Base-by-base conservation (phyloP, 1,140 invertebrate genomes). In the Daktulosphaira vitifoliae region DNA sequence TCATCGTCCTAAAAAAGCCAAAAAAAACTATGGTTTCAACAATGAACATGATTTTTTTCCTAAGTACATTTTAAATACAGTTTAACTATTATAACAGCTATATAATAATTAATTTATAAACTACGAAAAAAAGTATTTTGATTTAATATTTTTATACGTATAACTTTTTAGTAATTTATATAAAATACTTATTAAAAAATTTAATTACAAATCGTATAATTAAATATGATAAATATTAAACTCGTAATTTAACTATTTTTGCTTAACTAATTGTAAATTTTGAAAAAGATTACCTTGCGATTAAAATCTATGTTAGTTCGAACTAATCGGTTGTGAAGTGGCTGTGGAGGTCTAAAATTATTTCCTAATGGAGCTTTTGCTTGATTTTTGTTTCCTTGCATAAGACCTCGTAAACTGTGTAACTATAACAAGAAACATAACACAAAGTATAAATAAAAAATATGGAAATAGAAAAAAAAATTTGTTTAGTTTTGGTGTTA, bases 261-360 rank as follows among this genome's bases (percentile, higher is more conserved):
- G 29, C 29, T 11, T 33, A 33, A 33, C 5, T 33, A 33, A 11
- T 33, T 33, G n/a, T n/a, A n/a, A n/a, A n/a, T n/a, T n/a, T n/a
- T n/a, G n/a, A n/a, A 33, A 33, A 6, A 33, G 44, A 76, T 80
- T 82, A 88, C 82, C 80, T 85, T 81, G 78, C 82, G 83, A 71
- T 85, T 86, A 76, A 96, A 95, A 77, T 96, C 90, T 74, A 97
- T 96, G 78, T 96, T 96, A 54, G 94, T 96, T 73, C 93, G 81
- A 51, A 96, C 85, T 15, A 91, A 88, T 69, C 93, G 82, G 77
- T 93, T 88, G 77, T 96, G 86, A 22, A 96, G 80, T 26, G 87
- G 84, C 73, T 95, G 91, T 2, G 88, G 84, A 25, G 92, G 92
- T 74, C 94, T 81, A 74, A 88, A 90, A 78, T 97, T 97, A 80